Conservation (phyloP, 2,888 invertebrate genomes). For the Octonoba sinensis region DNA sequence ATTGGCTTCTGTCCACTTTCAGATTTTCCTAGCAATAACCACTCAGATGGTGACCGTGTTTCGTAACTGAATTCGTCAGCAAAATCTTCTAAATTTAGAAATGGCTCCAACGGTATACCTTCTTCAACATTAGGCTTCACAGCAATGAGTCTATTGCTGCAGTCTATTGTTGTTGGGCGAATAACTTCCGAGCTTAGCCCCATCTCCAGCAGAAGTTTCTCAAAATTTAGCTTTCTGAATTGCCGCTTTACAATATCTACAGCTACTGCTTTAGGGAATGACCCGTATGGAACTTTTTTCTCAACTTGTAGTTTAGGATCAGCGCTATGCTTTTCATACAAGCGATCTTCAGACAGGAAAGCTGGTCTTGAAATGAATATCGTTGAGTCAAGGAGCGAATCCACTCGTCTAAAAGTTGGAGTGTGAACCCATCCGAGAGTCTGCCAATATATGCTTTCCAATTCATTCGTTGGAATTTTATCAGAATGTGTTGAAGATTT, state of each 20-base stretch:
- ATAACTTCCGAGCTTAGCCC: slow-evolving; percentile 8
- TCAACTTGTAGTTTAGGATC: slow-evolving; percentile 46
- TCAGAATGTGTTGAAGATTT: neutral
- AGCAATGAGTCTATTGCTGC: neutral
- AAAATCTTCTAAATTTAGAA: slow-evolving; percentile 41
- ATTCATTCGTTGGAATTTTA: neutral
- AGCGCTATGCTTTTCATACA: slow-evolving; percentile 26
- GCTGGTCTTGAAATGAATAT: slow-evolving; percentile 8
- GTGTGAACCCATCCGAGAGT: slow-evolving; percentile 53
- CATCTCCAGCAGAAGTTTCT: slow-evolving; percentile 27
- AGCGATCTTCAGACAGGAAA: neutral
- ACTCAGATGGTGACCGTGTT: slow-evolving; percentile 38
- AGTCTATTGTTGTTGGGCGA: slow-evolving; percentile 17
- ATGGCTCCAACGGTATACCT: slow-evolving; percentile 37
- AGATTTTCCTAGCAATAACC: slow-evolving; percentile 34
- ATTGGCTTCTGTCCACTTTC: slow-evolving; percentile 23
- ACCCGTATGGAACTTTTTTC: slow-evolving; percentile 34
- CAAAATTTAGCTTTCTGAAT: slow-evolving; percentile 13
- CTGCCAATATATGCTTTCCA: slow-evolving; percentile 53
- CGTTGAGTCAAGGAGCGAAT: neutral
- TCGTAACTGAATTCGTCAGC: slow-evolving; percentile 49
- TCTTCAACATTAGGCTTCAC: slow-evolving; percentile 2
- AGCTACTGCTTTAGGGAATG: slow-evolving; percentile 14
- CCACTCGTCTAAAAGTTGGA: slow-evolving; percentile 21
- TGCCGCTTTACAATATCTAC: slow-evolving; percentile 21